A percentile compares a stretch with the other conserved stretches of the same genome.
Evolutionary conservation across 2,797 vertebrate genomes (phyloP).

Genomic region (Eulemur rubriventer): DNA sequence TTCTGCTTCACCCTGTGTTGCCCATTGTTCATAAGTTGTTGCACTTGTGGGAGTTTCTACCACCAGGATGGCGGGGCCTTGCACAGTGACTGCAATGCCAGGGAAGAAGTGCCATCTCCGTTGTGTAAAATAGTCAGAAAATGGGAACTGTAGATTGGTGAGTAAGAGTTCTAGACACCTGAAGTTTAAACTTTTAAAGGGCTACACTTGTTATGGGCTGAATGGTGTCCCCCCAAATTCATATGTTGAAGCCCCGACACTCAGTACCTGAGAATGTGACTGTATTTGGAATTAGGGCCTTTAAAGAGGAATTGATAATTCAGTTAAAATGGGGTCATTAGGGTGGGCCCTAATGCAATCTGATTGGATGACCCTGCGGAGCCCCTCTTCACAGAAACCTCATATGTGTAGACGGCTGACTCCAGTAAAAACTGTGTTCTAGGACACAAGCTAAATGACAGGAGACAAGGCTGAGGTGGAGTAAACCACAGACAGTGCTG

Average conservation of each 20-base stretch:
- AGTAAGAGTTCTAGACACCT: background rate
- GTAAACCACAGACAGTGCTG: background rate
- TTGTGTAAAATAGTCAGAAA: background rate
- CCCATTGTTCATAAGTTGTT: background rate
- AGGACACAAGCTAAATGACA: background rate
- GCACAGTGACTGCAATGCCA: background rate
- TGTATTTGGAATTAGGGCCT: background rate
- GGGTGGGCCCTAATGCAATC: background rate
- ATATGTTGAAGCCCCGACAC: background rate
- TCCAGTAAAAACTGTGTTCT: background rate
- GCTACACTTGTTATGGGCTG: background rate
- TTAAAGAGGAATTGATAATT: background rate
- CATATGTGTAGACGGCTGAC: background rate
- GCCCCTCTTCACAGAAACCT: background rate
- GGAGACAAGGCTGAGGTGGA: background rate
- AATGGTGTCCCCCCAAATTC: no score
- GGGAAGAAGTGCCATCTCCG: background rate
- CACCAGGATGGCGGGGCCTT: background rate
- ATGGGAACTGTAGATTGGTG: background rate
- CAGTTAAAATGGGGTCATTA: background rate
- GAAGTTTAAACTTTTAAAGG: background rate
- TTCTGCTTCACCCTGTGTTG: accelerated
- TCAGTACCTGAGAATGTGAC: background rate
- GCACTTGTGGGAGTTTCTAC: background rate
- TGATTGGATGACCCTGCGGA: background rate